Conservation (phyloP, 2,113 vertebrate species). For the Jacana jacana region DNA sequence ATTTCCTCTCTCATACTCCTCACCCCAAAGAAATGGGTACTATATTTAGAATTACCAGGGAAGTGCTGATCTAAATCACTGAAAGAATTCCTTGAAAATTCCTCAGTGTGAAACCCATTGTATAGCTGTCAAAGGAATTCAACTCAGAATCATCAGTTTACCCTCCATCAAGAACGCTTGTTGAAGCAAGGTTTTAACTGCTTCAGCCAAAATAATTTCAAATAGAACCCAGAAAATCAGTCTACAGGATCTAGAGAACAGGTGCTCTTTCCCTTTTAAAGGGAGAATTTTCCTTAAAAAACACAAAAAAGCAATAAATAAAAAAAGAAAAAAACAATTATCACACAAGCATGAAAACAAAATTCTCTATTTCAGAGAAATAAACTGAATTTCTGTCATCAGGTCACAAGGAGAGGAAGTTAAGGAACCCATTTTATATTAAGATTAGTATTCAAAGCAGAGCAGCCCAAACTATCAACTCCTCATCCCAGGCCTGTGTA, state of each 20-base stretch:
- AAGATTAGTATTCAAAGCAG: neutral
- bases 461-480: neutral
- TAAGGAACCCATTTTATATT: neutral
- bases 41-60: neutral
- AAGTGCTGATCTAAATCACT: neutral
- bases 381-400: neutral
- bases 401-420: neutral
- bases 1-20: neutral
- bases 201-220: neutral
- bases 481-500: neutral
- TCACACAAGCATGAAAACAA: neutral
- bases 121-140: neutral
- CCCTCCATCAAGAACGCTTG: neutral
- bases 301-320: neutral
- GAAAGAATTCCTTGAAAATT: conserved; percentile 3
- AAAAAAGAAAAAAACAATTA: neutral
- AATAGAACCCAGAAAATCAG: neutral
- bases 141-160: neutral
- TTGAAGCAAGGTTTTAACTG: neutral
- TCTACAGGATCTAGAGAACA: conserved; percentile 32
- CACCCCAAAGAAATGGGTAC: neutral
- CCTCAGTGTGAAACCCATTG: neutral
- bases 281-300: neutral
- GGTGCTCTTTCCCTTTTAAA: conserved; percentile 16
- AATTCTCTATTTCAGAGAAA: neutral